Base-by-base conservation (phyloP, 2,888 invertebrate species). In the Galeopsomyia nigrocyanea region DNA sequence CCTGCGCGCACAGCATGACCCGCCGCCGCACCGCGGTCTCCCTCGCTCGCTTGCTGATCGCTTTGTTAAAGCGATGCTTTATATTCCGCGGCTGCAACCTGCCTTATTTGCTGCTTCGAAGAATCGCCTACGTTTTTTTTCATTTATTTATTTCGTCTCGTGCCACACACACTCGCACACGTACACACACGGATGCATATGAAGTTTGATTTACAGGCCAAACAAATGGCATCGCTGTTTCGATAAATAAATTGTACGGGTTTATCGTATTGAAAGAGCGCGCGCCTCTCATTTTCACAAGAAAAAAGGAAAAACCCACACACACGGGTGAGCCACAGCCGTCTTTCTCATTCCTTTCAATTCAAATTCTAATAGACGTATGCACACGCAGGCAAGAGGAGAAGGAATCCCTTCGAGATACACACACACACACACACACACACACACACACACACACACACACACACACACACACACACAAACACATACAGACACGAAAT, bases 1-100 rank as follows among this genome's bases (percentile, higher is more conserved):
- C 66, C 74, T 66, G 66, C 50, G 58, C 51, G 77, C 80, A 62
- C 81, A 79, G 80, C 79, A 39, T 39, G 68, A 80, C 80, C 74
- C 74, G 69, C 64, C 78, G 50, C 60, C 26, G 26, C 26, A 26
- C 60, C 68, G 62, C 61, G 64, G 51, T 65, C 53, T 64, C 55
- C 67, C 26, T 61, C 51, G n/a, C 58, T 62, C 66, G 65, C 63
- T 67, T 10, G 39, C 68, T 57, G 74, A 68, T 62, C 71, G 74
- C 74, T 74, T 74, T 74, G 74, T 74, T 74, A 66, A 65, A 64
- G n/a, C 10, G 66, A 57, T 62, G 65, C 74, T 74, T 74, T 71
- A 71, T 74, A 68, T 68, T 22, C 13, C 6, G 19, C 31, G 56
- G 39, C 19, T 6, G 61, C 39, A 64, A 57, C 63, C 46, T 55